Evolutionary conservation across 2,888 invertebrate genomes (phyloP), one percentile per base, ranked within the genome.

Genomic region (Spatulosminthurus flaviceps): DNA sequence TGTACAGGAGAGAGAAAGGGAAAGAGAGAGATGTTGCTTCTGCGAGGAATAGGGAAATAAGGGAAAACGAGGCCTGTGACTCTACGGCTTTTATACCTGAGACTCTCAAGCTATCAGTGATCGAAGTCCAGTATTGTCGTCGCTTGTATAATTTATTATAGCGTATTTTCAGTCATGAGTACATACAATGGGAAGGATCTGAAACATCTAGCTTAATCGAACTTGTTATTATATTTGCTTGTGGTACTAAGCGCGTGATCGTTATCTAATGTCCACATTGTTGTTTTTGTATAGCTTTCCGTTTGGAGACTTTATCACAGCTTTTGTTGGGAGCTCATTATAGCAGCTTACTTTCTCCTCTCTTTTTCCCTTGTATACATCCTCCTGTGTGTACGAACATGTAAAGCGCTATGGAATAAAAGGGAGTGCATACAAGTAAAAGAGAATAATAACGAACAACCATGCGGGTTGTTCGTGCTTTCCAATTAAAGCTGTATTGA

Each of bases 51-150:
- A n/a, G 78, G 79, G 79, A 80, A 83, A 79, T 79, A 81, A 81
- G 79, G 81, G 83, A 83, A 83, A 83, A 82, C 83, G 83, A 83
- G 83, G 82, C 81, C 79, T 80, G 71, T 79, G 43, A 71, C 77
- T 77, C 79, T 79, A 67, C 71, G 74, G 76, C 81, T 82, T 82
- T 81, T 83, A 82, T 80, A 64, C 76, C 34, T 29, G n/a, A 22
- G 41, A 5, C 11, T 43, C n/a, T 42, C 19, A 28, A 26, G 77
- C 43, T 79, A 79, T 69, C 26, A 22, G 11, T 22, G 64, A 13
- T 64, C 64, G 64, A 64, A 64, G 64, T 64, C 24, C 64, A 51
- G 16, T 19, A 51, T 1, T n/a, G 21, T 64, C 24, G 16, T 22
- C 64, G 24, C 13, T 64, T 64, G n/a, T 16, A 21, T 7, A 21